Evolutionary conservation across 2,113 vertebrate genomes (phyloP).

Genomic region (Cheirogaleus medius): DNA sequence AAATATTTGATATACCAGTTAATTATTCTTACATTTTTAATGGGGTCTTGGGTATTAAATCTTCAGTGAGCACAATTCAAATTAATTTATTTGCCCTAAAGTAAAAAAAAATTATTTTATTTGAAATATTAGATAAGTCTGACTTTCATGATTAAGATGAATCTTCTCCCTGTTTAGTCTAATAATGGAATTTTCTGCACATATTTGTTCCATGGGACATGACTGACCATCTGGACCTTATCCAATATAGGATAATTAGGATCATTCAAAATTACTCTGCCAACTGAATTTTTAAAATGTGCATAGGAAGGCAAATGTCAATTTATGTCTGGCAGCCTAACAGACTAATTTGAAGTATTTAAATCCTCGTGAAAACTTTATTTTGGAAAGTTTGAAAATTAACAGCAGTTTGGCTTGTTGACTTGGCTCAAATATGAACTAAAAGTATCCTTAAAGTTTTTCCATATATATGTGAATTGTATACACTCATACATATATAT

Average conservation of each 20-base stretch:
- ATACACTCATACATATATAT: neutral
- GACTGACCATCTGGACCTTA: neutral
- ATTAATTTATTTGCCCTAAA: neutral
- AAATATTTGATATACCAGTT: neutral
- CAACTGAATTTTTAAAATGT: neutral
- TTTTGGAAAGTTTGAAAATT: neutral
- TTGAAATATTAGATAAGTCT: slow-evolving; percentile 27
- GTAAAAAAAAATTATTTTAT: neutral
- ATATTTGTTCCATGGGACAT: neutral
- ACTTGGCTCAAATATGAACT: neutral
- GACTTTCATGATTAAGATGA: slow-evolving; percentile 5
- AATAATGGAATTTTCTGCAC: slow-evolving; percentile 15
- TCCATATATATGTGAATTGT: neutral
- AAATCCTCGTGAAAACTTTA: neutral
- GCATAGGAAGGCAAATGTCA: neutral
- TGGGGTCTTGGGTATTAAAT: neutral
- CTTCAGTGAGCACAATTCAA: neutral
- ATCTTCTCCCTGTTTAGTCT: neutral
- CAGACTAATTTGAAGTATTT: neutral
- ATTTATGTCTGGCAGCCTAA: neutral
- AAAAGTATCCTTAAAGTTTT: neutral
- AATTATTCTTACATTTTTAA: neutral
- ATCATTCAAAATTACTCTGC: neutral
- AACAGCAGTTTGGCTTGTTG: neutral
- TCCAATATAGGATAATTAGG: neutral